Percentiles rank a stretch among this genome's conserved stretches.
phyloP scores from a whole-genome alignment of 2,888 invertebrate species.

The Chrysina gloriosa region DNA sequence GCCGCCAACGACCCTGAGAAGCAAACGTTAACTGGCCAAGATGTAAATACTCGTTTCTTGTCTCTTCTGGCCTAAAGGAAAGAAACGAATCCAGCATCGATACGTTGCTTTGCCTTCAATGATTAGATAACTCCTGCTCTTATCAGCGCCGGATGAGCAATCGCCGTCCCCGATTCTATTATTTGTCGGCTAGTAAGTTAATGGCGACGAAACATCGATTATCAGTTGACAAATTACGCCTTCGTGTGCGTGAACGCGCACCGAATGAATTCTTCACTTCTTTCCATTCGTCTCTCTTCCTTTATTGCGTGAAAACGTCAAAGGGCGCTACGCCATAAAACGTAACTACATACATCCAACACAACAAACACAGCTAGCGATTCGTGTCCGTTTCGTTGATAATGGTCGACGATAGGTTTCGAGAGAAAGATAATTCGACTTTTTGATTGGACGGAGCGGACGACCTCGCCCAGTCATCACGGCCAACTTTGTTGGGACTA shows the following conservation, averaged over 20 bases:
- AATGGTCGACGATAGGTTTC: conserved; percentile 22
- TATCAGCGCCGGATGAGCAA: conserved; percentile 56
- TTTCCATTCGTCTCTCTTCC: too few relatives aligned
- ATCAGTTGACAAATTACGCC: conserved; percentile 59
- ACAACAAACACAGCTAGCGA: too few relatives aligned
- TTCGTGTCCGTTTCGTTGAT: background rate
- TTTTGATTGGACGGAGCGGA: conserved; percentile 22
- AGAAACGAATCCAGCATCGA: background rate
- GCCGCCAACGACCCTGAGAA: too few relatives aligned
- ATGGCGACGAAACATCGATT: conserved; percentile 59
- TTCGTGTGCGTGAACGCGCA: background rate
- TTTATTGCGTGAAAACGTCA: background rate
- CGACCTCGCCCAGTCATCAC: conserved; percentile 31
- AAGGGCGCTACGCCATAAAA: background rate
- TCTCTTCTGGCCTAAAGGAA: background rate
- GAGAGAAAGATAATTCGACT: conserved; percentile 21
- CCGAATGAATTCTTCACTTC: background rate
- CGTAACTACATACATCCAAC: too few relatives aligned
- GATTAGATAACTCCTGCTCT: conserved; percentile 27
- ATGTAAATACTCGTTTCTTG: background rate
- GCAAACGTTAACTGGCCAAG: too few relatives aligned
- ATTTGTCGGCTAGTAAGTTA: conserved; percentile 60
- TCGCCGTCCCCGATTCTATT: conserved; percentile 59
- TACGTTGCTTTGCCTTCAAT: background rate
- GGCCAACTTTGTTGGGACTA: conserved; percentile 6